Evolutionary conservation across 2,113 vertebrate genomes (phyloP), one percentile per base, ranked within the genome.

Genomic region (Dipodomys ordii): DNA sequence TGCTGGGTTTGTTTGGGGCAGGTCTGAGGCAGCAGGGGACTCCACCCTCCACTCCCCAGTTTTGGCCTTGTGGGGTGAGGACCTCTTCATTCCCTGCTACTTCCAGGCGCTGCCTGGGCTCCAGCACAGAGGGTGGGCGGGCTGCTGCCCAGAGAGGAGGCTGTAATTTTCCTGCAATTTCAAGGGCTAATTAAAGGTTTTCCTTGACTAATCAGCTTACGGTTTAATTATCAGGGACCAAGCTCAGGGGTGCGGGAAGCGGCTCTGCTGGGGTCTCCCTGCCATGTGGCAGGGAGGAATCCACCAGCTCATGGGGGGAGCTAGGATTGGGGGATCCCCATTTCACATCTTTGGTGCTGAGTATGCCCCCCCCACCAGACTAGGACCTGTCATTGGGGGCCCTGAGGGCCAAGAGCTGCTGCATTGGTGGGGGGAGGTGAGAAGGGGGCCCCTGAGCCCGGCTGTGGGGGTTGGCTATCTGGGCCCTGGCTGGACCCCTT

Each of bases 171-270:
- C 83, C 91, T 96, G 88, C 9, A 20, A 95, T 96, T 86, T 97
- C 95, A 97, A 96, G 95, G 91, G 81, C 96, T 98, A 98, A 98
- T 98, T 96, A 97, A 98, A 96, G 96, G 96, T 94, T 97, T 97
- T 96, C 81, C 89, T 96, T 89, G 35, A 94, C 92, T 97, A 98
- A 97, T 98, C 96, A 97, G 88, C 96, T 97, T 96, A 96, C 72
- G 4, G 96, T 94, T 97, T 97, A 98, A 97, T 98, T 98, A 97
- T 95, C 78, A 71, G 76, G 96, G 82, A 96, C 60, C 65, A 91
- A 87, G 73, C 94, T 67, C 80, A 87, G 96, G 49, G 76, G 57
- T 83, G 68, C 4, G 6, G 93, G 88, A 85, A 93, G 93, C 87
- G 60, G 78, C 74, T 93, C 81, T 71, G 73, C 44, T 67, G 28